Evolutionary conservation across 2,797 vertebrate genomes (phyloP), one percentile per base, ranked within the genome.

Genomic region (Falco novaeseelandiae): DNA sequence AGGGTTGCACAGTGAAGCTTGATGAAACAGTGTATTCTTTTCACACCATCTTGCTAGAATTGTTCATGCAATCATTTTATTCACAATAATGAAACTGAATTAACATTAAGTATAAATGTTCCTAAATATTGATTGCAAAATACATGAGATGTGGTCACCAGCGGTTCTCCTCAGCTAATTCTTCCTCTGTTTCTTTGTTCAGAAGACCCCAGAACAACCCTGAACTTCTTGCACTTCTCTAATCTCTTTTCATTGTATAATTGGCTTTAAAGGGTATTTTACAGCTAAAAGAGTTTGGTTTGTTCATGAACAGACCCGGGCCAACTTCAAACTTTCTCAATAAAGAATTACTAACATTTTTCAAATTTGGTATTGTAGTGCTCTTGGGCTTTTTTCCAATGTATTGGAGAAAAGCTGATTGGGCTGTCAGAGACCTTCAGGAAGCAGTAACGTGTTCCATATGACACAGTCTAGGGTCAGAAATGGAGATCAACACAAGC

Each of bases 331-430:
- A 80, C 16, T 48, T 76, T 49, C 46, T 83, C 48, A 8, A 4
- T 63, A 18, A 59, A 40, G 40, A 69, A 89, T 78, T 15, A 38
- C 3, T 4, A 14, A 6, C 11, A 49, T n/a, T 54, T 70, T 49
- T 70, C 20, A 51, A 8, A 58, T 55, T 46, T 51, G 18, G 3
- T 29, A 16, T 44, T 0, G 0, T 9, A 6, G 46, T 40, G 14
- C 19, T 79, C 49, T 57, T 61, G 59, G 46, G 21, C 9, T 26
- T 54, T 83, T 87, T 83, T 9, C 30, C 61, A 70, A 10, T 22
- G 13, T 4, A 10, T 5, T 49, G 48, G 40, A 74, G 66, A 42
- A 71, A 55, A 74, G 46, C 32, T 65, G 36, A 6, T 36, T 23
- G 2, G 46, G 29, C 40, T 65, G 8, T n/a, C 19, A 82, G 66